A percentile compares a stretch with the other conserved stretches of the same genome.
These are phyloP conservation scores for Tenodera sinensis DNA, from an alignment of 2,888 invertebrate species.

Conservation along the genomic window DNA sequence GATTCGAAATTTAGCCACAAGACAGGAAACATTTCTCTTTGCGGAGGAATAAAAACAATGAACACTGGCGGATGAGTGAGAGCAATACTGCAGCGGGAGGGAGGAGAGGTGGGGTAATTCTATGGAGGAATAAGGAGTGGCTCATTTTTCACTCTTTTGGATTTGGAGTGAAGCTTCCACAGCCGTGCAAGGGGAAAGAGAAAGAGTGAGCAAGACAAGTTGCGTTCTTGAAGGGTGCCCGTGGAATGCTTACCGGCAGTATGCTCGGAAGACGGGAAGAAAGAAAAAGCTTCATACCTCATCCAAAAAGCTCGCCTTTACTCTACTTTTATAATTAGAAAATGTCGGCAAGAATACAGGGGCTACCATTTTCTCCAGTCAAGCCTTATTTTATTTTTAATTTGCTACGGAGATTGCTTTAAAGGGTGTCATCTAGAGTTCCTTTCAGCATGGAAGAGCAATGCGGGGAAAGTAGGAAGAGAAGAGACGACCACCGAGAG, in stretches of 20 bases:
- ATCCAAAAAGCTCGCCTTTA: background rate
- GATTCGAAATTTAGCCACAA: background rate
- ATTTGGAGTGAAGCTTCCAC: background rate
- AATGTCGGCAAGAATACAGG: constrained; percentile 10
- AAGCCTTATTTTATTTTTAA: constrained; percentile 31
- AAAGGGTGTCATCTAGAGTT: constrained; percentile 23
- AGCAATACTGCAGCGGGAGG: background rate
- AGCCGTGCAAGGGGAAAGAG: background rate
- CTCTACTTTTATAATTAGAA: constrained; percentile 17
- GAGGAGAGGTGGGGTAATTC: background rate
- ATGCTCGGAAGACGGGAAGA: background rate
- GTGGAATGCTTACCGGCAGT: constrained; percentile 1
- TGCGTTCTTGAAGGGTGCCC: background rate
- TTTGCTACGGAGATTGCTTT: constrained; percentile 30
- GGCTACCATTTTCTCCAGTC: constrained; percentile 15
- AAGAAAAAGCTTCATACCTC: constrained; percentile 9
- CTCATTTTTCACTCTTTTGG: constrained; percentile 17
- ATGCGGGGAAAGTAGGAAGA: background rate
- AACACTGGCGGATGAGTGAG: background rate
- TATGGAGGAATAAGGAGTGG: constrained; percentile 7
- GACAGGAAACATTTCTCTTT: background rate
- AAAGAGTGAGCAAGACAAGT: background rate
- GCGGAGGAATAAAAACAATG: constrained; percentile 7
- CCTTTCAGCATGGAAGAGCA: constrained; percentile 10
- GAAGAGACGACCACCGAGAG: background rate